phyloP scores from a whole-genome alignment of 2,888 invertebrate genomes.

The Chouioia cunea region DNA sequence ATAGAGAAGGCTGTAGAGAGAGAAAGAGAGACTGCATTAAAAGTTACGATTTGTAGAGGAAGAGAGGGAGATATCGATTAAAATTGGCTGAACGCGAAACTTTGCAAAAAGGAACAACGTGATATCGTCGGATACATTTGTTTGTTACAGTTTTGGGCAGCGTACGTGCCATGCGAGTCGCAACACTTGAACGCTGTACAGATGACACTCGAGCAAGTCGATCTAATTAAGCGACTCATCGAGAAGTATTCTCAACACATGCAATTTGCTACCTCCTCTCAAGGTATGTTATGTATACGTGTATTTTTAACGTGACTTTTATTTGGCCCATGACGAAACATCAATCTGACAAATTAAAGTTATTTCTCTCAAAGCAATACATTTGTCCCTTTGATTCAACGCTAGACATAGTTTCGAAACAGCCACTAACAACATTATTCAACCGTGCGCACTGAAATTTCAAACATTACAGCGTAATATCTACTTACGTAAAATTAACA shows the following conservation, averaged over 20 bases:
- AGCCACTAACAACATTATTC: too few species aligned
- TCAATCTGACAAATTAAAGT: too few species aligned
- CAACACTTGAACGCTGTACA: slow-evolving; percentile 81
- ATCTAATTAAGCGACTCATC: slow-evolving; percentile 79
- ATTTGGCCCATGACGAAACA: too few species aligned
- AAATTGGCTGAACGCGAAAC: slow-evolving; percentile 1
- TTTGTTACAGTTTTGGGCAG: slow-evolving; percentile 78
- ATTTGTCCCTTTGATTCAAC: too few species aligned
- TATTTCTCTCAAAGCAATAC: too few species aligned
- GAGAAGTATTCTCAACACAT: slow-evolving; percentile 77
- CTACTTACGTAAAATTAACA: too few species aligned
- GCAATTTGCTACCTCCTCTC: slow-evolving; percentile 77
- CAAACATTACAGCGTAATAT: too few species aligned
- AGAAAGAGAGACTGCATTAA: slow-evolving; percentile 31
- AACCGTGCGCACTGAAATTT: too few species aligned
- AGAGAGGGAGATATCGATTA: slow-evolving; percentile 21
- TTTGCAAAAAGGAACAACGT: not conserved
- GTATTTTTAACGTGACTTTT: too few species aligned
- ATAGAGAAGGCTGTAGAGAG: too few species aligned
- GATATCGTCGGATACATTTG: not conserved
- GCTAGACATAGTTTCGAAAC: too few species aligned
- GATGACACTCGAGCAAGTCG: slow-evolving; percentile 79
- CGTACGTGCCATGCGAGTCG: slow-evolving; percentile 78
- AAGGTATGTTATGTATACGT: too few species aligned
- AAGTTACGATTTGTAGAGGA: slow-evolving; percentile 40